Conservation (phyloP, 2,797 vertebrate species). For the Pampus argenteus region DNA sequence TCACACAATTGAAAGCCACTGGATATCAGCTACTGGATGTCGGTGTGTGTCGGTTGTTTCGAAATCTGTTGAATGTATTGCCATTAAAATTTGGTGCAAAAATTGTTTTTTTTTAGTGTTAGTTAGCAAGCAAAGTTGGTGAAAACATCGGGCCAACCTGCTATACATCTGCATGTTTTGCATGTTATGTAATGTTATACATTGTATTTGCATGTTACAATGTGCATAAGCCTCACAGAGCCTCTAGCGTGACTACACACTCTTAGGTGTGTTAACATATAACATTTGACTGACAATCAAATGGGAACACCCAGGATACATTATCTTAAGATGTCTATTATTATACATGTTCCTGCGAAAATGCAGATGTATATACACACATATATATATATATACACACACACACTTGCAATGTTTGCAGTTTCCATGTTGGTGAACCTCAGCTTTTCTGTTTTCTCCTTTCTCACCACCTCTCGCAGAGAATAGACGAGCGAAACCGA, state of each 20-base stretch:
- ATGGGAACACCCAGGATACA: constrained; percentile 45
- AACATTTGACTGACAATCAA: constrained; percentile 18
- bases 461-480: constrained; percentile 68
- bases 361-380: not conserved
- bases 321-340: constrained; percentile 57
- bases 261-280: not conserved
- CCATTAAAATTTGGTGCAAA: too few species aligned
- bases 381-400: constrained; percentile 61
- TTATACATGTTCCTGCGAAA: constrained; percentile 42
- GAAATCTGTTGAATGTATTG: too few species aligned
- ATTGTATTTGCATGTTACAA: not conserved
- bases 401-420: constrained; percentile 63
- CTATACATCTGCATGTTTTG: not conserved
- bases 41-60: too few species aligned
- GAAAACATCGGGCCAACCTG: not conserved
- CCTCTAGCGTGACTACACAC: not conserved
- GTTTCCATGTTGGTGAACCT: constrained; percentile 69
- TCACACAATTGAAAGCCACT: too few species aligned
- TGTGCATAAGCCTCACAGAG: not conserved
- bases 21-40: too few species aligned
- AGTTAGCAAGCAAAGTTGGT: not conserved
- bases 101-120: not conserved
- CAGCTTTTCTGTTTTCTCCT: constrained; percentile 59
- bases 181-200: too few species aligned
- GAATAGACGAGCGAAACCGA: constrained; percentile 66